These are phyloP conservation scores for Chesias legatella DNA, from an alignment of 2,888 invertebrate genomes.

Conservation along the genomic window DNA sequence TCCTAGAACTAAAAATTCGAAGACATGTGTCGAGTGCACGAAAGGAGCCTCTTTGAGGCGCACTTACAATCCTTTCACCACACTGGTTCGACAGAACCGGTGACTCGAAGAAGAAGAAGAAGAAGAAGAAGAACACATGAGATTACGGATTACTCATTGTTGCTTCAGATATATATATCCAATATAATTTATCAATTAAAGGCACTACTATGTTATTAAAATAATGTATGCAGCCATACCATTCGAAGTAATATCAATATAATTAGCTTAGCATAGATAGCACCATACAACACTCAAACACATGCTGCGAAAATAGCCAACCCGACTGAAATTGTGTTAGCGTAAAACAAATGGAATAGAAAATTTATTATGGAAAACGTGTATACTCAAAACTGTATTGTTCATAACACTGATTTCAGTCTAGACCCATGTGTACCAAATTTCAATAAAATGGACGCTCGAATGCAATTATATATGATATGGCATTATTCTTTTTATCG, in stretches of 20 bases:
- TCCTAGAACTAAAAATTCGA: too few species aligned
- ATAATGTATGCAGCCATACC: conserved; percentile 20
- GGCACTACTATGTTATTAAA: conserved; percentile 27
- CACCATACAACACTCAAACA: conserved; percentile 35
- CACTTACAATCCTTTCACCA: too few species aligned
- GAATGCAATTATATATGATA: too few species aligned
- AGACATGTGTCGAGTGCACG: too few species aligned
- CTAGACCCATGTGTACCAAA: conserved; percentile 29
- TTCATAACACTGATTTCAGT: conserved; percentile 46
- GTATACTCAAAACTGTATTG: not conserved
- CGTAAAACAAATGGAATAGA: conserved; percentile 21
- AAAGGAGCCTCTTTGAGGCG: too few species aligned
- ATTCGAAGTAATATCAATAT: conserved; percentile 7
- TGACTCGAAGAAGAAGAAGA: too few species aligned
- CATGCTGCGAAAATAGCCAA: conserved; percentile 33
- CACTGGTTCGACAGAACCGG: too few species aligned
- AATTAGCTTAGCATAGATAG: conserved; percentile 27
- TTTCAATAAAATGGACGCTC: conserved; percentile 21
- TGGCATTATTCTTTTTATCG: too few species aligned
- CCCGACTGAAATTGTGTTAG: conserved; percentile 50
- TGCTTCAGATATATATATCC: conserved; percentile 6
- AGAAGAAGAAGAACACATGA: too few species aligned
- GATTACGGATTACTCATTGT: conserved; percentile 7
- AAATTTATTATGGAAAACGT: not conserved
- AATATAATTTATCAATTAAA: conserved; percentile 17